Evolutionary conservation across 2,797 vertebrate species (phyloP).

Genomic region (Onychomys leucogaster): DNA sequence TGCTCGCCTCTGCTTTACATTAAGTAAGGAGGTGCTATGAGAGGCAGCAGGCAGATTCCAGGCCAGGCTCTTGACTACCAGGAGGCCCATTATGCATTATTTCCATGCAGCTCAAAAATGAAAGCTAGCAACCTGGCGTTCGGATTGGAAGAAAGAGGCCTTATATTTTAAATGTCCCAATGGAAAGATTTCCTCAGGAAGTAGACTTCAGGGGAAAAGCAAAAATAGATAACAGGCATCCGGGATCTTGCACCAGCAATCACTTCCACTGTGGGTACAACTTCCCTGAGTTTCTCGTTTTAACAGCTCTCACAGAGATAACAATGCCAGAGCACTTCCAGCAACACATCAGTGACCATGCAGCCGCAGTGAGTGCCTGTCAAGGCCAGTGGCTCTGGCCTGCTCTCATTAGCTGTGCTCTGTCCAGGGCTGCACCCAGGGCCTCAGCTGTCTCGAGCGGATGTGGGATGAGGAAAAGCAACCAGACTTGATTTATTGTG

Average conservation of each 20-base stretch:
- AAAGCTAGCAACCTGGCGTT: neutral
- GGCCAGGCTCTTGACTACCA: neutral
- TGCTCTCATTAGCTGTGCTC: neutral
- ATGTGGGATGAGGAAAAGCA: neutral
- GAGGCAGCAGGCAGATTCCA: neutral
- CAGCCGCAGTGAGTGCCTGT: neutral
- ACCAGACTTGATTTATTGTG: constrained; percentile 82
- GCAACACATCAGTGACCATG: accelerated
- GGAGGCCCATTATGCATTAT: neutral
- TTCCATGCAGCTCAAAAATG: neutral
- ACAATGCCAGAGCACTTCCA: no score
- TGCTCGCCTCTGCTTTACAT: neutral
- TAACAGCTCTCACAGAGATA: neutral
- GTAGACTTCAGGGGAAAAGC: neutral
- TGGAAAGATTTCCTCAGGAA: neutral
- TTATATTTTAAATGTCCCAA: no score
- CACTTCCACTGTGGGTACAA: neutral
- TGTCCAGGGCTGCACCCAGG: neutral
- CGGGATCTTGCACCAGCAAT: neutral
- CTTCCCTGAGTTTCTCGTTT: neutral
- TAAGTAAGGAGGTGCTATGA: neutral
- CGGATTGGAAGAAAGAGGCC: neutral
- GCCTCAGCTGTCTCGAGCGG: constrained; percentile 62
- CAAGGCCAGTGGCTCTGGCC: neutral
- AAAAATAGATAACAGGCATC: neutral